Base-by-base conservation (phyloP, 2,113 vertebrate genomes). In the rat (Rattus norvegicus) region DNA sequence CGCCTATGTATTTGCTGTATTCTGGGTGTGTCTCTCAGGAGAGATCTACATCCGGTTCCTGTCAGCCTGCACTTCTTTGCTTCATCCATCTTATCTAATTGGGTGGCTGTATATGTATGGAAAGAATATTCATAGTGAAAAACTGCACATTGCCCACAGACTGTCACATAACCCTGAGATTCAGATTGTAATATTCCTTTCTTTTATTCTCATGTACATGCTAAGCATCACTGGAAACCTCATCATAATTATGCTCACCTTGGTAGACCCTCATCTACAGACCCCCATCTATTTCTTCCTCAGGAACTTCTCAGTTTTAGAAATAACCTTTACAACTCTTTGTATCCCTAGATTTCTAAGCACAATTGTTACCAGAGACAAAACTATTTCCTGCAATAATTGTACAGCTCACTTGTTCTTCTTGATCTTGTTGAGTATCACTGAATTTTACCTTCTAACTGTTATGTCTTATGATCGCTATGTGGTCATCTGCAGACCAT, bases 401-500 rank as follows among this genome's bases (percentile, higher is more conserved):
- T 96, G 95, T 12, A 94, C 56, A 49, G 63, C 95, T 88, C 93
- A 97, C 43, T 20, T 96, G 52, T 97, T 97, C 96, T 97, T 97
- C 93, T 93, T 96, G 6, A 97, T 97, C 28, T 97, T 96, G 63
- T 24, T 96, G 95, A 93, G 93, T 0, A 89, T 95, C 47, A 96
- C 93, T 73, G 97, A 97, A 70, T 97, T 97, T 92, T 96, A 96
- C 56, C 93, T 96, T 56, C 95, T 97, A 4, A 96, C 75, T 5
- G 85, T 75, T 26, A 97, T 97, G 98, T 97, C 97, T 12, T 98
- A 96, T 61, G 98, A 98, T 3, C 83, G 63, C 39, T 98, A 97
- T 10, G 76, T 97, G 1, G 97, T 96, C 79, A 98, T 98, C 67
- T 97, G 96, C 88, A 97, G 97, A 33, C 94, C 97, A 2, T 79